Conservation (phyloP, 2,888 invertebrate species). For the Tromatobia lineatoria region DNA sequence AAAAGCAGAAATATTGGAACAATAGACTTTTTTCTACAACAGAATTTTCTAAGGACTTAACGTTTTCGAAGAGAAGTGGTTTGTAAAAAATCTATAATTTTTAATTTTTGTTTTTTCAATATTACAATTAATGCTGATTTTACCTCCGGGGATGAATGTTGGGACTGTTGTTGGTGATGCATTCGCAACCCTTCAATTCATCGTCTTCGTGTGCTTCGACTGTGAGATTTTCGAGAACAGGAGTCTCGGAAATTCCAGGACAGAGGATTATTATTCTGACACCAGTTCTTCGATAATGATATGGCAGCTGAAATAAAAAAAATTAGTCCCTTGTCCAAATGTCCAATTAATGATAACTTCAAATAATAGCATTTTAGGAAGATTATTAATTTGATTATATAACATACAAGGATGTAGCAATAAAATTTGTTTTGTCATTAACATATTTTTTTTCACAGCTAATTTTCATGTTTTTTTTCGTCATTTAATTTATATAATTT, state of each 20-base stretch:
- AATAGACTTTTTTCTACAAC: not conserved
- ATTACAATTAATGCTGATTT: not conserved
- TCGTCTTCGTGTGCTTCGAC: conserved; percentile 57
- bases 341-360: no score
- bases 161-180: conserved; percentile 25
- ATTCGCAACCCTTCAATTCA: conserved; percentile 57
- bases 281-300: conserved; percentile 81
- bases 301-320: conserved; percentile 79
- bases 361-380: no score
- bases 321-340: no score
- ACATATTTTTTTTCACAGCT: no score
- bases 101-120: not conserved
- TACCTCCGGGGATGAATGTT: conserved; percentile 76
- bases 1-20: no score
- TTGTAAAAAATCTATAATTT: not conserved
- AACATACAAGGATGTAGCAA: not conserved
- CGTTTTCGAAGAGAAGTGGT: not conserved
- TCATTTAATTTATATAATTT: not conserved
- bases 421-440: no score
- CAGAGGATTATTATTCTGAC: conserved; percentile 81
- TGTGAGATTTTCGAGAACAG: conserved; percentile 68
- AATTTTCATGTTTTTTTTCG: no score
- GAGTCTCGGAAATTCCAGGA: conserved; percentile 78
- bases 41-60: not conserved
- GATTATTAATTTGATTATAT: not conserved